Base-by-base conservation (phyloP, 1,140 invertebrate genomes). In the Leptinotarsa texana region DNA sequence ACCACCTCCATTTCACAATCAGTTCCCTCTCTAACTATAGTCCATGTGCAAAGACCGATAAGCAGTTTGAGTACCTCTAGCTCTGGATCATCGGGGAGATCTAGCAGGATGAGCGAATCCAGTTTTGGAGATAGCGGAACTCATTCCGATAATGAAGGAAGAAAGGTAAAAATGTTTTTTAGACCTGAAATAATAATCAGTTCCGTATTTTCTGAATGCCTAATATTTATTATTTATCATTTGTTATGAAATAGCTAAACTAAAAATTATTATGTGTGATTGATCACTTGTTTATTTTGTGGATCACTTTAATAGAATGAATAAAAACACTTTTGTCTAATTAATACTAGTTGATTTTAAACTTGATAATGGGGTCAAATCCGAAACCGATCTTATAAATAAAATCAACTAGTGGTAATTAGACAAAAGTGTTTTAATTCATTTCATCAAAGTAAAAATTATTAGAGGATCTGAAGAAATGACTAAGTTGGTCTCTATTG, bases 61-160 rank as follows among this genome's bases (percentile, higher is more conserved):
- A 93, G 92, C 78, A 93, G 91, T 74, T 82, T 93, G n/a, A 93
- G 92, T 82, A 89, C 91, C 2, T 92, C 91, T 13, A 93, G 91
- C 86, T 94, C 93, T 17, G 88, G 88, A 1, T 94, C 93, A 0
- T 94, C 93, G 5, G 93, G 93, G 3, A 89, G 93, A 42, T 89
- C 95, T 78, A 93, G 92, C 81, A 90, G 89, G 11, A 90, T 90
- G 74, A 94, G 93, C 80, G 92, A 92, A 3, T 91, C 90, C 22
- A 94, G 93, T 80, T 87, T 94, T 0, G 93, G 92, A 0, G 94
- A 95, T 79, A 94, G 93, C 81, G 93, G 93, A 69, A 93, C 93
- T 1, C 93, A 94, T 83, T 95, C 93, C 1, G 94, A 95, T 82
- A 90, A 91, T 72, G 93, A 95, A 76, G 93, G 94, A 27, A 89